Percentiles rank a stretch among this genome's conserved stretches.
These are phyloP conservation scores for Agrotis segetum DNA, from an alignment of 2,888 invertebrate genomes.

Conservation along the genomic window DNA sequence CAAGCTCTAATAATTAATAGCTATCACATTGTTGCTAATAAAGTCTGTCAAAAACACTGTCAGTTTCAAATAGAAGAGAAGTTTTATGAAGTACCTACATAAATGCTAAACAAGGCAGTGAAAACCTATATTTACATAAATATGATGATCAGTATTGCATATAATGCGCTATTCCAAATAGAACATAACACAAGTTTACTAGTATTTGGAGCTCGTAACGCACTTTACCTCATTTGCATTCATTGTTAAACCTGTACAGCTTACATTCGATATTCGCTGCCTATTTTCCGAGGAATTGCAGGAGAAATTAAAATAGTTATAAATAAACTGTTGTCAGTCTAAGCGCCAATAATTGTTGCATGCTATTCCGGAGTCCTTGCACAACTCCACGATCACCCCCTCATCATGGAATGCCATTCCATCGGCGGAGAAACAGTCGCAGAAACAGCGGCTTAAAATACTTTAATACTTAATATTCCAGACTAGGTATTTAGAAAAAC, in stretches of 20 bases:
- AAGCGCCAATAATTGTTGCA: background rate
- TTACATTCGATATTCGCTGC: conserved; percentile 6
- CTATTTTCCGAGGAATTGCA: conserved; percentile 3
- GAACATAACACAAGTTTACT: conserved; percentile 16
- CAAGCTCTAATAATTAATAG: background rate
- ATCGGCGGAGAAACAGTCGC: no score
- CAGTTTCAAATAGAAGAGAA: background rate
- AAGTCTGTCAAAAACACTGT: no score
- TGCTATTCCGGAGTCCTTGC: no score
- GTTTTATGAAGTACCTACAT: no score
- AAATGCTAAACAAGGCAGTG: background rate
- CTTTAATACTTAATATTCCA: background rate
- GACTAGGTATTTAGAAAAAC: background rate
- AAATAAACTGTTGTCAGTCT: no score
- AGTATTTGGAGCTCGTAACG: background rate
- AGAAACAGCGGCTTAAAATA: no score
- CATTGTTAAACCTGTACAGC: conserved; percentile 10
- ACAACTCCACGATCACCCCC: no score
- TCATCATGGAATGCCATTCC: no score
- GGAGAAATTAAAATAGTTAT: background rate
- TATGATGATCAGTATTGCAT: conserved; percentile 12
- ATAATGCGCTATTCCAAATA: conserved; percentile 5
- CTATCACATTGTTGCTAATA: background rate
- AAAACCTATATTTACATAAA: background rate
- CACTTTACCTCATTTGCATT: conserved; percentile 18